Conservation (phyloP, 2,113 vertebrate genomes). For the Chlorodrepanis virens region DNA sequence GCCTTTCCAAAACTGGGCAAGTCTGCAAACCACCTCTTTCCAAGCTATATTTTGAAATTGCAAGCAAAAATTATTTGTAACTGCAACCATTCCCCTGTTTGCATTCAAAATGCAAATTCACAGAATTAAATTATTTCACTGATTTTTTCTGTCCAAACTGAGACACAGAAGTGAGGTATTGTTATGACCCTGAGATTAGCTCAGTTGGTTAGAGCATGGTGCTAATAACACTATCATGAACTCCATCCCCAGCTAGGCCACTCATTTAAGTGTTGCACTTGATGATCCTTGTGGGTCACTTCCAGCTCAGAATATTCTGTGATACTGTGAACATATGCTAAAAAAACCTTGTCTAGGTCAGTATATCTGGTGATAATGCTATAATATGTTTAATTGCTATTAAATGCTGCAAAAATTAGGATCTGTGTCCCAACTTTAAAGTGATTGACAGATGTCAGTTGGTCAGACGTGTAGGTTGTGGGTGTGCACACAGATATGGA, state of each 20-base stretch:
- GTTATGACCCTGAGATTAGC: not conserved
- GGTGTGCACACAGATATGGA: not conserved
- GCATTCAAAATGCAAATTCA: not conserved
- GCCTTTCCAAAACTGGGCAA: not conserved
- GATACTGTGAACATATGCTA: not conserved
- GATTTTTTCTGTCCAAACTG: not conserved
- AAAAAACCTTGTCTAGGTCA: not conserved
- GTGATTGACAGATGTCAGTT: not conserved
- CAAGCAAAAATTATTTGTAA: not conserved
- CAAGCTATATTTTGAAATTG: not conserved
- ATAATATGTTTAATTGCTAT: not conserved
- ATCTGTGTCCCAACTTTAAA: not conserved
- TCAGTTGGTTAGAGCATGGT: not conserved
- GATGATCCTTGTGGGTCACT: not conserved
- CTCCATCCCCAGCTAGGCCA: not conserved
- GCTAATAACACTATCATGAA: fast-evolving
- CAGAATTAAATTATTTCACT: not conserved
- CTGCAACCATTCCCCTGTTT: not conserved
- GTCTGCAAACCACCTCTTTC: not conserved
- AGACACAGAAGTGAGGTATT: not conserved
- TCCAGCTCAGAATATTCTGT: not conserved
- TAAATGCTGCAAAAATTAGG: not conserved
- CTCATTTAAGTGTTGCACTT: not conserved
- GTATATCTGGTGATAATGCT: not conserved
- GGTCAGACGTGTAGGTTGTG: not conserved